Conservation (phyloP, 2,113 vertebrate genomes). For the Dasyornis broadbenti region DNA sequence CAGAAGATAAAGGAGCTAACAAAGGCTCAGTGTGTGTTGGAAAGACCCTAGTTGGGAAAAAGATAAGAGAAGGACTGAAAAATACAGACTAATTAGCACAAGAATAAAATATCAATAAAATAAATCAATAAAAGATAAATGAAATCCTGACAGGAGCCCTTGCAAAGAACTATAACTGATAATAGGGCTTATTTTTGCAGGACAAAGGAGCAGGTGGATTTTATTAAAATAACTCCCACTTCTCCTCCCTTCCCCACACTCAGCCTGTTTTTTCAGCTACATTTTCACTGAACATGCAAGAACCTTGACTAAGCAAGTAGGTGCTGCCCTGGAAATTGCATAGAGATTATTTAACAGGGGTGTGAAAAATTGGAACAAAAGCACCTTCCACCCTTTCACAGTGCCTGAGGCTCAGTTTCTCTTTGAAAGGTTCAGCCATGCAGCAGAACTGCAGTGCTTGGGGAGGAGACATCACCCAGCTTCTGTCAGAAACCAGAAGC, state of each 20-base stretch:
- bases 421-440: neutral
- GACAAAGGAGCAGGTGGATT: neutral
- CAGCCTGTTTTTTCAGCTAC: neutral
- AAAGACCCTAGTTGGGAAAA: neutral
- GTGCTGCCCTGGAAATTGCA: neutral
- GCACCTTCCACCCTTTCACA: neutral
- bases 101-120: neutral
- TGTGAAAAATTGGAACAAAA: neutral
- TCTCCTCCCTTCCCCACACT: neutral
- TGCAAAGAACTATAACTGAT: neutral
- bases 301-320: neutral
- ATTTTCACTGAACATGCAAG: neutral
- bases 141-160: neutral
- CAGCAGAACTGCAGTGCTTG: neutral
- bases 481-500: slow-evolving; percentile 30
- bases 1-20: neutral
- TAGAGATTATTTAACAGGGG: neutral
- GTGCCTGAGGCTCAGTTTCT: neutral
- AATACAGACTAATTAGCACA: neutral
- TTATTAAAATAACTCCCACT: neutral
- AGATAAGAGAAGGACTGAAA: neutral
- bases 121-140: neutral
- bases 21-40: neutral
- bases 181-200: neutral
- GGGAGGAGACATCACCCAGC: neutral